Percentiles rank a stretch among this genome's conserved stretches.
These are phyloP conservation scores for Reticulitermes speratus DNA, from an alignment of 1,140 invertebrate genomes.

Conservation along the genomic window DNA sequence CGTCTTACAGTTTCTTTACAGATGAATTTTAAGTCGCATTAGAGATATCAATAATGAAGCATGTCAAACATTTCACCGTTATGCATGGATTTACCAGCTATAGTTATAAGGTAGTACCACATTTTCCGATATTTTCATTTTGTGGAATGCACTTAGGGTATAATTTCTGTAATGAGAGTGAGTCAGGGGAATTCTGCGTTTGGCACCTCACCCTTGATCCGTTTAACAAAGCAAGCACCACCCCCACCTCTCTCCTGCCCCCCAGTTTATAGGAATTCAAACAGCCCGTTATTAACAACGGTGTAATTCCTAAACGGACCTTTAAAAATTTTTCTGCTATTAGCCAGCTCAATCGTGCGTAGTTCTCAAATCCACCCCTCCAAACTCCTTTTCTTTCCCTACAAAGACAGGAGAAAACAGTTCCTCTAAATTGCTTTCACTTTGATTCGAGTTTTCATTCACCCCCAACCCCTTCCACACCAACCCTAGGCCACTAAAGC, in stretches of 20 bases:
- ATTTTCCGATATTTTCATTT: too few species aligned
- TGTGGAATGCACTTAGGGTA: neutral
- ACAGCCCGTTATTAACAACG: neutral
- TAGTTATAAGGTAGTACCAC: too few species aligned
- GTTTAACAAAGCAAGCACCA: neutral
- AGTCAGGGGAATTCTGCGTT: neutral
- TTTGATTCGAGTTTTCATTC: neutral
- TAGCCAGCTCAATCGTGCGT: neutral
- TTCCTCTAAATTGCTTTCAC: slow-evolving; percentile 18
- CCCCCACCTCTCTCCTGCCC: neutral
- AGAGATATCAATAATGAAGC: too few species aligned
- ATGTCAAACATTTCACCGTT: too few species aligned
- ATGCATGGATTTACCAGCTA: too few species aligned
- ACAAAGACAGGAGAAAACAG: neutral
- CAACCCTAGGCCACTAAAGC: neutral
- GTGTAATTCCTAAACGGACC: neutral
- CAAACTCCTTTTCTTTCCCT: neutral
- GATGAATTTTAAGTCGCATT: too few species aligned
- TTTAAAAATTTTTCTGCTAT: neutral
- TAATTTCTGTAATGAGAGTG: neutral
- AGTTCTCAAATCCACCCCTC: neutral
- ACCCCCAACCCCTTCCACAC: neutral
- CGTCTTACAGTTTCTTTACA: too few species aligned
- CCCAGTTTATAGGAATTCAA: neutral
- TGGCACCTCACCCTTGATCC: neutral